These are phyloP conservation scores for Lacerta agilis DNA, from an alignment of 2,797 vertebrate genomes.

Conservation along the genomic window DNA sequence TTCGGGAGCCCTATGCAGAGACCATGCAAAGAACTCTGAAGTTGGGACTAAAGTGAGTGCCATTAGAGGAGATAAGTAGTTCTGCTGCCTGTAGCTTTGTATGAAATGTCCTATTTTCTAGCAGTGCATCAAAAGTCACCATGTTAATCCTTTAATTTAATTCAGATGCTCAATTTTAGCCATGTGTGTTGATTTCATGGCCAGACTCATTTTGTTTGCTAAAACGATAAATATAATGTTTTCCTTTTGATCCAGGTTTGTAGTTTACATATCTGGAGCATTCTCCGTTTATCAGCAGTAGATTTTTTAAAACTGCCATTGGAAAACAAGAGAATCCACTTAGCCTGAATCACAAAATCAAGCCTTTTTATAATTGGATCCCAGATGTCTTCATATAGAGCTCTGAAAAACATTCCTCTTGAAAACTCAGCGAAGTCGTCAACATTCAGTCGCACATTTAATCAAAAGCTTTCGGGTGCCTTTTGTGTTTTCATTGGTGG, in stretches of 20 bases:
- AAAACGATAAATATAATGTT: neutral
- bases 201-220: neutral
- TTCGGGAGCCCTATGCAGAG: too few relatives aligned
- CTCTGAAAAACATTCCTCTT: neutral
- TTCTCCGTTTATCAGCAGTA: neutral
- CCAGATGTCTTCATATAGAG: neutral
- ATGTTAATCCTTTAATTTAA: conserved; percentile 13
- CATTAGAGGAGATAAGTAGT: too few relatives aligned
- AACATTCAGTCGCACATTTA: neutral
- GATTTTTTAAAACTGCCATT: neutral
- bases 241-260: neutral
- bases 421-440: neutral
- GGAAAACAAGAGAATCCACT: neutral
- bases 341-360: neutral
- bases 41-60: too few relatives aligned
- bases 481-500: neutral
- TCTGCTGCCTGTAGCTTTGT: neutral
- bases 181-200: neutral
- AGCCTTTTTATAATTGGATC: conserved; percentile 4
- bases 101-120: neutral
- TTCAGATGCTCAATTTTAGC: neutral
- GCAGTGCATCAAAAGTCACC: neutral
- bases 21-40: too few relatives aligned
- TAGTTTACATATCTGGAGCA: neutral
- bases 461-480: neutral